Conservation (phyloP, 2,113 vertebrate species). For the Campylomormyrus tamandua region DNA sequence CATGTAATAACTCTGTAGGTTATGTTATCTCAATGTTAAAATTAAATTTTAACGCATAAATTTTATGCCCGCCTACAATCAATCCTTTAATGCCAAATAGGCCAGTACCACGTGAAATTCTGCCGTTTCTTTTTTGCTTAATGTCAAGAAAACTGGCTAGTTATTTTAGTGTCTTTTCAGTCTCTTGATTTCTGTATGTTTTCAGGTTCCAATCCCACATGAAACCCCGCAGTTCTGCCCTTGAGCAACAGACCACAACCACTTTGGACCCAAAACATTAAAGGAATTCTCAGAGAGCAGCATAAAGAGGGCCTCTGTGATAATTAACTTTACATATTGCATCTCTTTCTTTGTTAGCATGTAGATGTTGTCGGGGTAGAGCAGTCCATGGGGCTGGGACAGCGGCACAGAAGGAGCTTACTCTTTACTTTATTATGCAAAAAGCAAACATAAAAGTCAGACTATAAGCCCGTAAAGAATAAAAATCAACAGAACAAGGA, state of each 20-base stretch:
- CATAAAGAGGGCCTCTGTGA: background rate
- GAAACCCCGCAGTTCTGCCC: background rate
- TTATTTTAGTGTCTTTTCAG: background rate
- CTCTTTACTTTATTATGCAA: background rate
- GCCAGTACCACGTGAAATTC: background rate
- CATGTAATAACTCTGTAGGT: background rate
- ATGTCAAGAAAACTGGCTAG: background rate
- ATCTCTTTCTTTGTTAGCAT: background rate
- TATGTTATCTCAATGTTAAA: background rate
- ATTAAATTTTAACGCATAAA: background rate
- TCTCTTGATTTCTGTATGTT: background rate
- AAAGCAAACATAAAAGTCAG: background rate
- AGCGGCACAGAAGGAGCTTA: background rate
- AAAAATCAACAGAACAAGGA: background rate
- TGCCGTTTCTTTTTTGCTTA: background rate
- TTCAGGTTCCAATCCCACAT: background rate
- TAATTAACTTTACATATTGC: background rate
- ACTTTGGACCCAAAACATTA: background rate
- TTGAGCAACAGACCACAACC: background rate
- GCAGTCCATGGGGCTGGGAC: background rate
- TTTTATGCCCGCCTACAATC: background rate
- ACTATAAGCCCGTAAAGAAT: background rate
- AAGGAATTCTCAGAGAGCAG: background rate
- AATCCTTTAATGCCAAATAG: background rate
- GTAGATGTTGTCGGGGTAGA: background rate